phyloP scores from a whole-genome alignment of 2,113 vertebrate species.

The Upupa epops region DNA sequence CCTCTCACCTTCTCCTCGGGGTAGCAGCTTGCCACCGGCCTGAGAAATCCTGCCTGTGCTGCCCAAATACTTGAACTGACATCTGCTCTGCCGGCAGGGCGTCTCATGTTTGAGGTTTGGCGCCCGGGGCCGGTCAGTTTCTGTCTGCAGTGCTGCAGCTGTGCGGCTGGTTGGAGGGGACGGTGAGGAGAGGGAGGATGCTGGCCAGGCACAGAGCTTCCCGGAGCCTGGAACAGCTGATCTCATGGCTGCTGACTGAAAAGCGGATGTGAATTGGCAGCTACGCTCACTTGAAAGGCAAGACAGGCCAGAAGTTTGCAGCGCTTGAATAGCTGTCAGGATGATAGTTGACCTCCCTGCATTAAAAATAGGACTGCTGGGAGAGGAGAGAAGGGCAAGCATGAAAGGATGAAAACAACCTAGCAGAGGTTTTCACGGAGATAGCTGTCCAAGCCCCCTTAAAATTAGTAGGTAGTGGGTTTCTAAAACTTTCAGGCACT shows the following conservation, averaged over 20 bases:
- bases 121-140: background rate
- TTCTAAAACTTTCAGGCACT: background rate
- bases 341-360: background rate
- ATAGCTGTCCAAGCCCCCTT: background rate
- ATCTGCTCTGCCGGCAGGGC: background rate
- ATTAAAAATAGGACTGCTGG: background rate
- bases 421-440: background rate
- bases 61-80: background rate
- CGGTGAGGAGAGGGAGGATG: background rate
- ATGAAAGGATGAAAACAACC: background rate
- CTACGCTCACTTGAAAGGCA: background rate
- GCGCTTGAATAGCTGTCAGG: background rate
- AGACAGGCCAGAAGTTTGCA: conserved; percentile 10
- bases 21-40: background rate
- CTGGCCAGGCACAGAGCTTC: background rate
- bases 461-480: background rate
- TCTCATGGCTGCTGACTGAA: conserved; percentile 42
- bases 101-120: background rate
- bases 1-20: fast-evolving
- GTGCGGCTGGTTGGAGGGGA: background rate
- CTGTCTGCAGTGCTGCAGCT: background rate
- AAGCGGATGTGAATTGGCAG: conserved; percentile 54
- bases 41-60: background rate
- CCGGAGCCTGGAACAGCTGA: conserved; percentile 46
- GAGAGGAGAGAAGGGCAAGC: background rate